These are phyloP conservation scores for Nettapus auritus DNA, from an alignment of 2,113 vertebrate genomes.

Conservation along the genomic window DNA sequence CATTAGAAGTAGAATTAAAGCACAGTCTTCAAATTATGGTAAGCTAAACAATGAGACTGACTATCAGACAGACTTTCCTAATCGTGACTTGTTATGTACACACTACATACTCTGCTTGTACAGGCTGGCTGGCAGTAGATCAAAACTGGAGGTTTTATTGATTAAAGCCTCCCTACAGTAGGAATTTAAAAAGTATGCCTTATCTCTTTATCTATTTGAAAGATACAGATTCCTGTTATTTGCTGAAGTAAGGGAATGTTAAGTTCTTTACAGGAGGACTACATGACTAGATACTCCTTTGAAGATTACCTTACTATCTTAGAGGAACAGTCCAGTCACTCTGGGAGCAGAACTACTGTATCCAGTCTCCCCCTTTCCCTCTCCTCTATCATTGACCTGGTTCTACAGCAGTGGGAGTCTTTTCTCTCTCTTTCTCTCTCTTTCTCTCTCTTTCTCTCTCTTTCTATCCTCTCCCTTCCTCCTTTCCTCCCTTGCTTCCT, in stretches of 20 bases:
- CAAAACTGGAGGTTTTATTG: constrained; percentile 53
- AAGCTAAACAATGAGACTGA: neutral
- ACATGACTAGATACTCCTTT: constrained; percentile 20
- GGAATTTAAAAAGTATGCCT: constrained; percentile 44
- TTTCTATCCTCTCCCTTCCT: too few species aligned
- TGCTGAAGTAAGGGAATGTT: constrained; percentile 54
- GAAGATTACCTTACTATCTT: constrained; percentile 16
- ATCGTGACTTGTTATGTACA: neutral
- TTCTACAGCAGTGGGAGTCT: neutral
- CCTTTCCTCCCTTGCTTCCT: too few species aligned
- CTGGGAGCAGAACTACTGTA: neutral
- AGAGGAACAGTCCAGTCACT: neutral
- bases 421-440: neutral
- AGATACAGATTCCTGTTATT: constrained; percentile 48
- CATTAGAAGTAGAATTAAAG: neutral
- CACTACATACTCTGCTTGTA: neutral
- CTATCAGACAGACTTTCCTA: neutral
- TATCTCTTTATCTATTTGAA: constrained; percentile 52
- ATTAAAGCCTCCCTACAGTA: constrained; percentile 39
- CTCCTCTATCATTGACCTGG: neutral
- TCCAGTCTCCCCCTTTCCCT: neutral
- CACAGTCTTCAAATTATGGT: neutral
- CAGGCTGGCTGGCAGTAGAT: neutral
- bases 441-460: too few species aligned
- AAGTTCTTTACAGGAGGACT: constrained; percentile 29